Conservation (phyloP, 2,797 vertebrate species). For the Emydoidea blandingii region DNA sequence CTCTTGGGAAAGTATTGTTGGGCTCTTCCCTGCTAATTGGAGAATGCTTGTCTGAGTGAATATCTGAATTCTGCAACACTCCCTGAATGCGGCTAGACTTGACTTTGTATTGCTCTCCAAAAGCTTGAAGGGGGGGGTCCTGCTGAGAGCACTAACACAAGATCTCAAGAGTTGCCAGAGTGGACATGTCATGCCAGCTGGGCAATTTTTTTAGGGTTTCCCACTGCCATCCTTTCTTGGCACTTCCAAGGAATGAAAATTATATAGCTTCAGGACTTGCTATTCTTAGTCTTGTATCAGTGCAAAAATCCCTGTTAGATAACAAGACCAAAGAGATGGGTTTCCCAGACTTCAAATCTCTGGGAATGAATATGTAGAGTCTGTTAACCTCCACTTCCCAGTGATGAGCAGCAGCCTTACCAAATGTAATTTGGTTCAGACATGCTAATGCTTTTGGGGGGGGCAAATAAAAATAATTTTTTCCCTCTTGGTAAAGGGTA, state of each 20-base stretch:
- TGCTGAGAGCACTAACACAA: neutral
- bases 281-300: constrained; percentile 41
- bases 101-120: neutral
- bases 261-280: constrained; percentile 33
- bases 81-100: neutral
- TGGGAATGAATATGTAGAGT: neutral
- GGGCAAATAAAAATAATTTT: rapidly evolving
- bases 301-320: constrained; percentile 22
- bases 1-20: neutral
- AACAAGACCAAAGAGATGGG: neutral
- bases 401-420: rapidly evolving
- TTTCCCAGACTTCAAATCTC: neutral
- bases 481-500: neutral
- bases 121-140: neutral
- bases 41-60: neutral
- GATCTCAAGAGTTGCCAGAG: neutral
- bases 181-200: rapidly evolving
- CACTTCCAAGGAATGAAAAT: constrained; percentile 57
- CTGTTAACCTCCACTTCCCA: neutral
- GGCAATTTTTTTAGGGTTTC: neutral
- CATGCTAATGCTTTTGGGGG: rapidly evolving
- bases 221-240: constrained; percentile 32
- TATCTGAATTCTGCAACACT: neutral
- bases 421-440: rapidly evolving
- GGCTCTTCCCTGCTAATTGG: neutral